Evolutionary conservation across 2,797 vertebrate species (phyloP).

Genomic region (Lophura swinhoii): DNA sequence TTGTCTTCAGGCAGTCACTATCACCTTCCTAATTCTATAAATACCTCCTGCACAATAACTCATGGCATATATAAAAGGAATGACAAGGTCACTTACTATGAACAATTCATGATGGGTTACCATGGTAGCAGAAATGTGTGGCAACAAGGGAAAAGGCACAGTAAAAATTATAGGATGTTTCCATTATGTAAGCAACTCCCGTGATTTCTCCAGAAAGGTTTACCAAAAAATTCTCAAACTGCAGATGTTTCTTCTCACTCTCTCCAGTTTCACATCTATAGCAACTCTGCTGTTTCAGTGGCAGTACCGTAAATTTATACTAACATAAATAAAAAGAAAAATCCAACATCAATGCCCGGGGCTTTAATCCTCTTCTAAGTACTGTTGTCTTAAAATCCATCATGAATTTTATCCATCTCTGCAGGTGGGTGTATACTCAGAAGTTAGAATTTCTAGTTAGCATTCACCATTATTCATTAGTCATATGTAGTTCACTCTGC

Average conservation of each 20-base stretch:
- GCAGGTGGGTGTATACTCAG: rapidly evolving
- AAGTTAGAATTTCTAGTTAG: neutral
- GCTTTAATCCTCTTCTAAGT: neutral
- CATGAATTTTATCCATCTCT: neutral
- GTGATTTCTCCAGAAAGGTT: neutral
- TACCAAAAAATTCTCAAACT: neutral
- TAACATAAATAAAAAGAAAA: neutral
- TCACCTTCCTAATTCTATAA: conserved; percentile 72
- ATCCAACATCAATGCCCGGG: neutral
- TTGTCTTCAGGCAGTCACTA: conserved; percentile 58
- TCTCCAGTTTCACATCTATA: neutral
- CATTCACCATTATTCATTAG: neutral
- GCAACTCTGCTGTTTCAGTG: neutral
- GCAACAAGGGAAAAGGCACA: conserved; percentile 61
- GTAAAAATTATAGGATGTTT: conserved; percentile 54
- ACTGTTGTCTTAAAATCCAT: neutral
- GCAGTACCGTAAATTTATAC: neutral
- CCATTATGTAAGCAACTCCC: conserved; percentile 31
- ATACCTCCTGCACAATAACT: conserved; percentile 72
- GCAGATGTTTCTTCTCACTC: neutral
- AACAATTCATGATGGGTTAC: conserved; percentile 75
- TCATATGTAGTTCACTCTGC: neutral
- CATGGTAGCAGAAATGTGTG: conserved; percentile 71
- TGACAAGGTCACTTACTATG: conserved; percentile 75
- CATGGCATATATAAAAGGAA: conserved; percentile 69